Base-by-base conservation (phyloP, 1,140 invertebrate genomes). In the Lucilia cuprina region DNA sequence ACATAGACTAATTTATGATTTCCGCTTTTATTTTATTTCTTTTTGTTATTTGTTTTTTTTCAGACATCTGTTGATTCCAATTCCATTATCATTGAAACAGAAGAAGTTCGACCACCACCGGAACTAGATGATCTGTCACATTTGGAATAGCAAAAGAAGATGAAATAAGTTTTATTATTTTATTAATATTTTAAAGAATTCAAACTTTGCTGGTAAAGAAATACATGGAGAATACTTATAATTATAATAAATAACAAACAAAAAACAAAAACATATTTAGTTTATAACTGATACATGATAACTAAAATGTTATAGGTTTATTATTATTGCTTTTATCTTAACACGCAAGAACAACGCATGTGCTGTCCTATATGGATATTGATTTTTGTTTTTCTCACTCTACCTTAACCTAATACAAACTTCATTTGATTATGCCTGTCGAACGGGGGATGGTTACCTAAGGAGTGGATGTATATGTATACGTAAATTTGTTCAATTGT, bases 21-120 rank as follows among this genome's bases (percentile, higher is more conserved):
- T 80, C 25, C 82, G 49, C 30, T 50, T 82, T 78, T 49, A 82
- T 65, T 14, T 83, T 84, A 17, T 74, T 49, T 82, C 19, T 82
- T 14, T n/a, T 74, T 77, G 25, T 78, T 17, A 25, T 84, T 10
- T 65, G n/a, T 83, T 70, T 47, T 82, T 88, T 89, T 87, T 87
- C 86, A 90, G 89, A 85, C 87, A 74, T 87, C 86, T 60, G 83
- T 90, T 84, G 89, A 90, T 85, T 86, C 85, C 82, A 89, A 85
- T 86, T 88, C 89, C 19, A 85, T 90, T 83, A 90, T 90, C 77
- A 90, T 90, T 86, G 89, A 90, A 85, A 89, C 89, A 83, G 89
- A 90, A 86, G 86, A 89, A 47, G 86, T 89, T 65, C 88, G 89
- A 60, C 85, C 85, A 35, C 88, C 89, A 82, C 89, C 89, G 55